Base-by-base conservation (phyloP, 2,888 invertebrate species). In the Tenodera sinensis region DNA sequence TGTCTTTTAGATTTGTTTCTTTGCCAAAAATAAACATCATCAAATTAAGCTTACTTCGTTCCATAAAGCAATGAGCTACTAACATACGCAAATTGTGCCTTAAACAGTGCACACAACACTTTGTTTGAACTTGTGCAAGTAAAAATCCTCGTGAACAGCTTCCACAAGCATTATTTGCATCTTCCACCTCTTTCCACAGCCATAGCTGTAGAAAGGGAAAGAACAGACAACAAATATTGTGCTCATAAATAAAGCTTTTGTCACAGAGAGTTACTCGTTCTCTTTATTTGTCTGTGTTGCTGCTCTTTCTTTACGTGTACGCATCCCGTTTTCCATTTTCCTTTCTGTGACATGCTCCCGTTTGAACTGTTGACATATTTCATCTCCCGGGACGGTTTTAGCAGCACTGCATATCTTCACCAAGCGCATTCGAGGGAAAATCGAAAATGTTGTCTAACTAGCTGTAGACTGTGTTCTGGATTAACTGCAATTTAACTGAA, bases 191-290 rank as follows among this genome's bases (percentile, higher is more conserved):
- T 12, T 47, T 47, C 14, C 47, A 9, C 54, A 15, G 54, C 54
- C 54, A 20, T 71, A 71, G 54, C 54, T 71, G 54, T 20, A 71
- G 54, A 71, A 20, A 71, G 54, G 54, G 54, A 71, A 71, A 25
- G 54, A 71, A 25, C 81, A 28, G 47, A 85, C 47, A 42, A 86
- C 86, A 28, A 86, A 86, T 81, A 86, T 86, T 30, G 30, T 28
- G 81, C 86, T 28, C 86, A 86, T 86, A 86, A 86, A 86, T 86
- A 81, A 86, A 30, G 86, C 86, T 86, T 86, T 86, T 71, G 54
- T 71, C 54, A 71, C 54, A 71, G 54, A 71, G 25, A 71, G 54
- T 71, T 71, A 71, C 54, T 71, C 54, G 54, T 71, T 71, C 54
- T 71, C 54, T 71, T 71, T 71, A 71, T 71, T 71, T 71, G 54